phyloP scores from a whole-genome alignment of 2,888 invertebrate species.

The Cyaniris semiargus region DNA sequence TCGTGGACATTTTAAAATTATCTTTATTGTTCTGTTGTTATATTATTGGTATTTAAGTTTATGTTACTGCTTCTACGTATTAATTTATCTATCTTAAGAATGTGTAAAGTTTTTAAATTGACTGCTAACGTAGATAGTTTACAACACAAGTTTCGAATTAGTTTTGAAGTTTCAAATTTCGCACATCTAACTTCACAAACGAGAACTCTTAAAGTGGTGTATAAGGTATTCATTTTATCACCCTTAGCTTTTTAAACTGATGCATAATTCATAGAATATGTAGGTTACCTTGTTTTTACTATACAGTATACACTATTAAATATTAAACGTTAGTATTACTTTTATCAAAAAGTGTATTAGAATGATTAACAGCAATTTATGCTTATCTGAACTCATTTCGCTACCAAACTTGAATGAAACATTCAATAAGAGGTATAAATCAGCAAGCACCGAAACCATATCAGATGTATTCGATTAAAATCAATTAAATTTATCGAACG shows the following conservation, averaged over 20 bases:
- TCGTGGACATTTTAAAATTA: slow-evolving; percentile 6
- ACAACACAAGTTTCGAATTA: background rate
- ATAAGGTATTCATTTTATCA: background rate
- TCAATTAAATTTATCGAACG: slow-evolving; percentile 23
- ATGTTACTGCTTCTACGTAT: slow-evolving; percentile 1
- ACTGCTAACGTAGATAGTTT: background rate
- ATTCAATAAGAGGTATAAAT: background rate
- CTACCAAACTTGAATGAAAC: background rate
- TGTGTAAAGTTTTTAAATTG: slow-evolving; percentile 18
- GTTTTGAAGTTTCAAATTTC: slow-evolving; percentile 21
- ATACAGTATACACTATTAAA: background rate
- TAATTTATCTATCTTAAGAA: background rate
- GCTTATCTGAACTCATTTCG: background rate
- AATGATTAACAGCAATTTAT: background rate
- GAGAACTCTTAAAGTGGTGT: background rate
- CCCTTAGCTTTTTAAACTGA: background rate
- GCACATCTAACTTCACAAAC: background rate
- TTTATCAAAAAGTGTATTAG: no score
- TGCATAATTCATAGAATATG: background rate
- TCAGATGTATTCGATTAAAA: slow-evolving; percentile 27
- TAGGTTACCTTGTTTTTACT: no score
- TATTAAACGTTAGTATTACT: no score
- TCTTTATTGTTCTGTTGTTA: background rate
- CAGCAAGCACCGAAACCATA: slow-evolving; percentile 4
- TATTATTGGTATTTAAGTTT: background rate